Base-by-base conservation (phyloP, 2,113 vertebrate species). In the Lophotis ruficrista region DNA sequence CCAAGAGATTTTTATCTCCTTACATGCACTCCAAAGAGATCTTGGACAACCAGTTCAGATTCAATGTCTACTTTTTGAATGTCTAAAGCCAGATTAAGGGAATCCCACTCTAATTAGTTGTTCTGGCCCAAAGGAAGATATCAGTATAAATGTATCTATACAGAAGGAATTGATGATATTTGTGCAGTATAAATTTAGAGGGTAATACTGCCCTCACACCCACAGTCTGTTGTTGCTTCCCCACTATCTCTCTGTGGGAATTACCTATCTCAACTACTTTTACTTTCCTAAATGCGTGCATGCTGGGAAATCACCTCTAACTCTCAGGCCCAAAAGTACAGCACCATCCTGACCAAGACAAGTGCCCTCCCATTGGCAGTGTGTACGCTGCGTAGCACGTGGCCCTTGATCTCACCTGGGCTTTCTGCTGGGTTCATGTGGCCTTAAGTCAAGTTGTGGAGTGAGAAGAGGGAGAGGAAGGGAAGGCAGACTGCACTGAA, bases 371-470 rank as follows among this genome's bases (percentile, higher is more conserved):
- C 1, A 1, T 0, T 25, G 25, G 27, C 57, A 48, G 31, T 14
- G n/a, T 2, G 0, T 1, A 2, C 35, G 7, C 31, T 20, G 4
- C 18, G 4, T 7, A 51, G 6, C 4, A 1, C 38, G 51, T 37
- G 33, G 15, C 30, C 48, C 28, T 38, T 78, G 38, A 28, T 60
- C 57, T 64, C 38, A 20, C 18, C n/a, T 14, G 16, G 10, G 16
- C 27, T 16, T 75, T 83, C 38, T 84, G 14, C 60, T 30, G 30
- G 21, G 6, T n/a, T 60, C 4, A 0, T 14, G 28, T 22, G 38
- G 37, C 14, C 48, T 60, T 33, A 58, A 45, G 45, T 41, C 54
- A 83, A 30, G 37, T 37, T 78, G 60, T 81, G 41, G 12, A 50
- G 14, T 68, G 33, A 64, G 23, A 58, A 89, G 12, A 2, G 13